Evolutionary conservation across 2,888 invertebrate species (phyloP), one percentile per base, ranked within the genome.

Genomic region (Oasisia sp.): DNA sequence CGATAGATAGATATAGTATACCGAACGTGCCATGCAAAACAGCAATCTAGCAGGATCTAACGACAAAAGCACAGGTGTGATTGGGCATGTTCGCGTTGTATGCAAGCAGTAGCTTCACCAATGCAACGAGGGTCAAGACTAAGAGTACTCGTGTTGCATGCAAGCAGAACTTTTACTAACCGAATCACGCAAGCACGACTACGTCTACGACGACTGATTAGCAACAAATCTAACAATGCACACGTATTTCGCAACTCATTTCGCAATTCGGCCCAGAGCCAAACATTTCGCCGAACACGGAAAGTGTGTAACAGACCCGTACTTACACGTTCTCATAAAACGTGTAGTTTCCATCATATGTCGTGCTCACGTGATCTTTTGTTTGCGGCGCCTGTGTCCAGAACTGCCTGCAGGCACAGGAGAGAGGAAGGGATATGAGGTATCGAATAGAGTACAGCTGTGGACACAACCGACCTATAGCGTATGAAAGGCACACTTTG

Each of bases 281-380:
- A 12, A 50, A 14, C 50, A 50, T 50, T 50, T 7, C 27, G 74
- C 4, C 19, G 27, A n/a, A 74, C 74, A 74, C 74, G 27, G 74
- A 74, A 74, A 74, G 74, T 19, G 74, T 74, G 74, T 74, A 74
- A 74, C 14, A 74, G 74, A 27, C 74, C 74, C 74, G 74, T 74
- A 74, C 74, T 74, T 74, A 74, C 74, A 74, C 74, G 74, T 74
- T 74, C 27, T 74, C 74, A 74, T 74, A 74, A 74, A 74, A 74
- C 74, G 74, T 74, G 74, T 74, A 74, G 74, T 74, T 74, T 74
- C 74, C 74, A n/a, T 74, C 74, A 74, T 74, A 74, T 74, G 74
- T 74, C 74, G 74, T 74, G 74, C 74, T 74, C 74, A 74, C 74
- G 74, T 74, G 74, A 74, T 74, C 74, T 74, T 74, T 74, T 74